These are phyloP conservation scores for Myotis findleyi DNA, from an alignment of 2,797 vertebrate genomes.

Conservation along the genomic window DNA sequence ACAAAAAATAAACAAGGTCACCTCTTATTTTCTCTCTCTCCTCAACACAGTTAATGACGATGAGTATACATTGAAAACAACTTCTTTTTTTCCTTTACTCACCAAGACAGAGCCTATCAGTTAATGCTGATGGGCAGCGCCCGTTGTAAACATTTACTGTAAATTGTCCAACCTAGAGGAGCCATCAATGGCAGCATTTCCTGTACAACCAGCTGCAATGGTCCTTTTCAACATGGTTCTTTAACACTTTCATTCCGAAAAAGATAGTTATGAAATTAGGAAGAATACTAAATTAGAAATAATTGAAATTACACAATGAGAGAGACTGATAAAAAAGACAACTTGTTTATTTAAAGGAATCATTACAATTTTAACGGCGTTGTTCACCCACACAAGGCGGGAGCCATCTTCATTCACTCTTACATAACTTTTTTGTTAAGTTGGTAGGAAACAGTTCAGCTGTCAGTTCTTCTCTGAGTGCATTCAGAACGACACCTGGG, in stretches of 20 bases:
- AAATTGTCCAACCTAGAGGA: background rate
- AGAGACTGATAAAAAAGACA: background rate
- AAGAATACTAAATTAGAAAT: background rate
- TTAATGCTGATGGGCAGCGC: background rate
- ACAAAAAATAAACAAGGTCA: background rate
- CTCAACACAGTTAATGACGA: background rate
- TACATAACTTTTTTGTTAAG: background rate
- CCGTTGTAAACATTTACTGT: background rate
- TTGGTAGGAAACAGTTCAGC: slow-evolving; percentile 33
- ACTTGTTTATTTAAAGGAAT: background rate
- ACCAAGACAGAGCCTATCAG: background rate
- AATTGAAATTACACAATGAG: background rate
- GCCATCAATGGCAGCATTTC: background rate
- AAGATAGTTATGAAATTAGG: background rate
- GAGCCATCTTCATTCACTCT: background rate
- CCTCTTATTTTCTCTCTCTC: background rate
- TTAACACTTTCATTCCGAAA: background rate
- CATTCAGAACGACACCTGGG: slow-evolving; percentile 15
- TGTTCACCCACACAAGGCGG: background rate
- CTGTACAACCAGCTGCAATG: background rate
- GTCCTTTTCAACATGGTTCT: background rate
- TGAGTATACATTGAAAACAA: background rate
- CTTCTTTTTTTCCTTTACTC: background rate
- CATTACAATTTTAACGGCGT: background rate
- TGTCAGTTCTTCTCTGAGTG: slow-evolving; percentile 50